Percentiles rank a stretch among this genome's conserved stretches.
These are phyloP conservation scores for Channa argus DNA, from an alignment of 2,113 vertebrate genomes.

Conservation along the genomic window DNA sequence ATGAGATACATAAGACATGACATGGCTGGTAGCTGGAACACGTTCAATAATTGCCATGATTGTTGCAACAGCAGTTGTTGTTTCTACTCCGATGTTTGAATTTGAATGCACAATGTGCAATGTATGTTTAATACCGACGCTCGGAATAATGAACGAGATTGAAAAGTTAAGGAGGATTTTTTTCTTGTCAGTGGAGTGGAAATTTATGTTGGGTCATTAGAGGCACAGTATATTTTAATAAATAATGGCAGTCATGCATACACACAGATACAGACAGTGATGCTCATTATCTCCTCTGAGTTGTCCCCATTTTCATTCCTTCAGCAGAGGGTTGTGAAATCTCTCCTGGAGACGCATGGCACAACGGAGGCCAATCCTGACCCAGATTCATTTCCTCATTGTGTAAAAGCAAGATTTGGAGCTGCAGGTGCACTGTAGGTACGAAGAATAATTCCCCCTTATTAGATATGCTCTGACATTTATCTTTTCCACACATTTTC, in stretches of 20 bases:
- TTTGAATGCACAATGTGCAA: background rate
- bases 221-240: conserved; percentile 55
- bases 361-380: conserved; percentile 60
- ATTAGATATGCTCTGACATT: conserved; percentile 16
- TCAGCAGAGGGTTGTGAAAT: conserved; percentile 49
- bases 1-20: conserved; percentile 40
- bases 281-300: conserved; percentile 75
- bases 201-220: conserved; percentile 54
- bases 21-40: conserved; percentile 39
- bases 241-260: conserved; percentile 30
- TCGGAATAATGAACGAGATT: conserved; percentile 48
- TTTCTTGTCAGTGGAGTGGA: conserved; percentile 31
- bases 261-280: conserved; percentile 6
- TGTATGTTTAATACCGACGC: background rate
- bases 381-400: conserved; percentile 65
- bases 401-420: conserved; percentile 32
- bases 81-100: conserved; percentile 30
- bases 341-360: conserved; percentile 57
- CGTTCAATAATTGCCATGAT: conserved; percentile 39
- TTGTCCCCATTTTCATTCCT: conserved; percentile 72
- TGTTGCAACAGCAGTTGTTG: conserved; percentile 32
- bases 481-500: conserved; percentile 7
- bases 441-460: conserved; percentile 34
- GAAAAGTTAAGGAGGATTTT: conserved; percentile 43
- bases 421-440: conserved; percentile 51